These are phyloP conservation scores for Ernsta delagoae DNA, from an alignment of 2,888 invertebrate genomes.

Conservation along the genomic window DNA sequence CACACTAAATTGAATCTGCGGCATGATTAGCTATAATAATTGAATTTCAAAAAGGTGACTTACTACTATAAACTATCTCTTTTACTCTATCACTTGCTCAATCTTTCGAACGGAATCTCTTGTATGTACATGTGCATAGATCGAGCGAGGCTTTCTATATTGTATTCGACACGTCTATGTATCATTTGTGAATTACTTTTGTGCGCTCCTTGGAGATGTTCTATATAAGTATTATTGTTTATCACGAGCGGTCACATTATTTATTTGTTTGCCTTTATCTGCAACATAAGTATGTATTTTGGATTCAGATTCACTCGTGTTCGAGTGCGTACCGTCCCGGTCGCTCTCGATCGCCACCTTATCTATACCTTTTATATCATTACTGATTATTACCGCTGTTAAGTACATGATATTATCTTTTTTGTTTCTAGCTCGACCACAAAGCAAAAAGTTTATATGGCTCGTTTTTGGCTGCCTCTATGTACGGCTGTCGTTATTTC, in stretches of 20 bases:
- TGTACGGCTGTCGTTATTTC: slow-evolving; percentile 83
- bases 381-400: slow-evolving; percentile 55
- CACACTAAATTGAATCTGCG: slow-evolving; percentile 56
- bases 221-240: slow-evolving; percentile 47
- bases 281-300: slow-evolving; percentile 47
- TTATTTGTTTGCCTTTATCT: slow-evolving; percentile 65
- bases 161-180: slow-evolving; percentile 62
- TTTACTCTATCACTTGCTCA: slow-evolving; percentile 65
- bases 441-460: slow-evolving; percentile 83
- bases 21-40: slow-evolving; percentile 70
- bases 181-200: slow-evolving; percentile 51
- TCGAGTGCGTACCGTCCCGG: slow-evolving; percentile 41
- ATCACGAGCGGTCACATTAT: slow-evolving; percentile 68
- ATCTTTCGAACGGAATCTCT: slow-evolving; percentile 58
- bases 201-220: slow-evolving; percentile 52
- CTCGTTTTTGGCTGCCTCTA: slow-evolving; percentile 84
- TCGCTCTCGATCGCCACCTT: slow-evolving; percentile 39
- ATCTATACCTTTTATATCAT: slow-evolving; percentile 44
- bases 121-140: slow-evolving; percentile 70
- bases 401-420: slow-evolving; percentile 74
- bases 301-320: slow-evolving; percentile 36
- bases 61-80: slow-evolving; percentile 89
- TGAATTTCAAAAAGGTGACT: slow-evolving; percentile 84
- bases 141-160: slow-evolving; percentile 73
- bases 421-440: slow-evolving; percentile 80